Evolutionary conservation across 2,888 invertebrate genomes (phyloP).

Genomic region (Ornithoptera alexandrae): DNA sequence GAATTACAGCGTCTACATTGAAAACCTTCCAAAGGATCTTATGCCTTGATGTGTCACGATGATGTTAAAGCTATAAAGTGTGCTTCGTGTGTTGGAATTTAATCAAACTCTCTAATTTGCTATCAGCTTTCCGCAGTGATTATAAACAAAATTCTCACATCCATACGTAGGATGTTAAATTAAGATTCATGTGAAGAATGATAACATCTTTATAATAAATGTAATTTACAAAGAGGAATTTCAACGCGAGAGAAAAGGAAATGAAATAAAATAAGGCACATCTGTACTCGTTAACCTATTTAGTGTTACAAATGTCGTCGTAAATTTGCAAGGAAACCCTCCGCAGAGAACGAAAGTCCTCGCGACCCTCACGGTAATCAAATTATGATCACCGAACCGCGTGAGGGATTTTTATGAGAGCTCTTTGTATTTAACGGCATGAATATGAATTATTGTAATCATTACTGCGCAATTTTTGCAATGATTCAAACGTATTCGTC

Average conservation of each 20-base stretch:
- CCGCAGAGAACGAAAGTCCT: constrained; percentile 49
- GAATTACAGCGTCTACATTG: too few species aligned
- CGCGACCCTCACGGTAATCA: constrained; percentile 59
- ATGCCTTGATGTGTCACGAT: too few species aligned
- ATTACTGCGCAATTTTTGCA: not conserved
- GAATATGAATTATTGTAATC: constrained; percentile 11
- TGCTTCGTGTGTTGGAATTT: too few species aligned
- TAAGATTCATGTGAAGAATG: not conserved
- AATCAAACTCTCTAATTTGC: too few species aligned
- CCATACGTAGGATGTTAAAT: too few species aligned
- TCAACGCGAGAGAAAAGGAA: constrained; percentile 2
- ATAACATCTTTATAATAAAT: not conserved
- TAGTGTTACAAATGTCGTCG: constrained; percentile 25
- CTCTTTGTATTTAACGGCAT: constrained; percentile 13
- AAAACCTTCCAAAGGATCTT: too few species aligned
- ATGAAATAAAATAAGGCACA: constrained; percentile 23
- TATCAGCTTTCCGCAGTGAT: too few species aligned
- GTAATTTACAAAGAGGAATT: constrained; percentile 8
- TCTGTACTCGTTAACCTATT: constrained; percentile 24
- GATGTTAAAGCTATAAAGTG: too few species aligned
- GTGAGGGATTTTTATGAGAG: constrained; percentile 56
- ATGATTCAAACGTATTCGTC: not conserved
- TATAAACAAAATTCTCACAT: too few species aligned
- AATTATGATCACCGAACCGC: constrained; percentile 69
- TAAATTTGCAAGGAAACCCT: constrained; percentile 25